phyloP scores from a whole-genome alignment of 2,113 vertebrate species.

The Psilopsiagon aymara region DNA sequence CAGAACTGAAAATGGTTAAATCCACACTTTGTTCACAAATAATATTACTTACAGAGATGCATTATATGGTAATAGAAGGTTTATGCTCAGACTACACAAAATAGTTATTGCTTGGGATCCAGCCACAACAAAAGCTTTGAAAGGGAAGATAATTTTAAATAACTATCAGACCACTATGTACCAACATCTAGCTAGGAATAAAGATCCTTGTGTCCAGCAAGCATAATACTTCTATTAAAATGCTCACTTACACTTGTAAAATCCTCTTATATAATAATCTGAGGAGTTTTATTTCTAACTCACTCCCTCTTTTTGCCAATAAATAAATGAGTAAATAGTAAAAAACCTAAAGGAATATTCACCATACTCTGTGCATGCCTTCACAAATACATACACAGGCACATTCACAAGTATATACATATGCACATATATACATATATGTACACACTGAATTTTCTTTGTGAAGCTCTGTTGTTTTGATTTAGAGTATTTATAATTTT shows the following conservation, averaged over 20 bases:
- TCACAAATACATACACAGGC: background rate
- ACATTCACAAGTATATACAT: background rate
- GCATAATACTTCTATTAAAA: background rate
- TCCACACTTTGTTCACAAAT: background rate
- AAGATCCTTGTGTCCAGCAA: background rate
- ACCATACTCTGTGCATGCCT: background rate
- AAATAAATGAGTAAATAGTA: background rate
- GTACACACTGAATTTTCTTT: background rate
- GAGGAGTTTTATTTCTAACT: background rate
- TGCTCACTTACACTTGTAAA: background rate
- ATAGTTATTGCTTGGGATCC: background rate
- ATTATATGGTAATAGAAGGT: background rate
- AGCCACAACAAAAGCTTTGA: background rate
- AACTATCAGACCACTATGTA: background rate
- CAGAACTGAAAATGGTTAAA: background rate
- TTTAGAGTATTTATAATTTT: background rate
- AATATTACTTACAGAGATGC: background rate
- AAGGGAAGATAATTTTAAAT: background rate
- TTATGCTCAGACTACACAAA: background rate
- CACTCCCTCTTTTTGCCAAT: background rate
- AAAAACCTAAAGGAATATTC: background rate
- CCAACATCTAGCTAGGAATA: background rate
- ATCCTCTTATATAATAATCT: background rate
- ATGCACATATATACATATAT: background rate
- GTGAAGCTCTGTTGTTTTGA: fast-evolving